Evolutionary conservation across 2,888 invertebrate genomes (phyloP).

Genomic region (Loripinus fragilis): DNA sequence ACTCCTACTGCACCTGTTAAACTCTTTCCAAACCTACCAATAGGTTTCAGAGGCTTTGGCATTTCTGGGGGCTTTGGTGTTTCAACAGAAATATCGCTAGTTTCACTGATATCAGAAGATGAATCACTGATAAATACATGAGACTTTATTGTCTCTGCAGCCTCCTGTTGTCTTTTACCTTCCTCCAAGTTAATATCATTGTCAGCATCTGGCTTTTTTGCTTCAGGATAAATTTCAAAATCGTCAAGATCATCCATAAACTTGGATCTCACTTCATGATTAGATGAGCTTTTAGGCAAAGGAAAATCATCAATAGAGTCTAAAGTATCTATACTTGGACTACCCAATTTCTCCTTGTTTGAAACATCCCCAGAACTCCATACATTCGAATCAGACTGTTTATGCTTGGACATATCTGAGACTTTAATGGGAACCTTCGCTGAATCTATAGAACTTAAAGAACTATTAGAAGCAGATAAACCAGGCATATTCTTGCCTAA

Average conservation of each 20-base stretch:
- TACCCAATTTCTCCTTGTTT: not conserved
- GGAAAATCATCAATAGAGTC: slow-evolving; percentile 63
- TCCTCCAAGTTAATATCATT: slow-evolving; percentile 10
- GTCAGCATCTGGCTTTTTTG: slow-evolving; percentile 21
- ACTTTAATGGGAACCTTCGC: not conserved
- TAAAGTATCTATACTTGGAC: slow-evolving; percentile 35
- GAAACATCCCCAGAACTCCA: not conserved
- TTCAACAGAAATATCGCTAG: slow-evolving; percentile 57
- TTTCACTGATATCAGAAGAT: slow-evolving; percentile 67
- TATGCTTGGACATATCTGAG: slow-evolving; percentile 11
- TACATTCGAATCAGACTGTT: not conserved
- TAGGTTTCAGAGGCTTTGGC: slow-evolving; percentile 52
- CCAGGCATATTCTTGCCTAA: not conserved
- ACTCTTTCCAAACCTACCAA: slow-evolving; percentile 25
- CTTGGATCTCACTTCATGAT: slow-evolving; percentile 30
- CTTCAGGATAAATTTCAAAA: slow-evolving; percentile 47
- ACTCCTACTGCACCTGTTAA: not conserved
- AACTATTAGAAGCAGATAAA: slow-evolving; percentile 25
- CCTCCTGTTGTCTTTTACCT: slow-evolving; percentile 11
- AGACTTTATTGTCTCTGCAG: slow-evolving; percentile 6
- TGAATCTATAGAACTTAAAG: slow-evolving; percentile 10
- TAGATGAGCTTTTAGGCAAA: slow-evolving; percentile 23
- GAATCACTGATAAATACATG: slow-evolving; percentile 61
- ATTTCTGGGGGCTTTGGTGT: slow-evolving; percentile 13
- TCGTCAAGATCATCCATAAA: slow-evolving; percentile 60